These are phyloP conservation scores for Muscicapa striata DNA, from an alignment of 2,797 vertebrate genomes.

Conservation along the genomic window DNA sequence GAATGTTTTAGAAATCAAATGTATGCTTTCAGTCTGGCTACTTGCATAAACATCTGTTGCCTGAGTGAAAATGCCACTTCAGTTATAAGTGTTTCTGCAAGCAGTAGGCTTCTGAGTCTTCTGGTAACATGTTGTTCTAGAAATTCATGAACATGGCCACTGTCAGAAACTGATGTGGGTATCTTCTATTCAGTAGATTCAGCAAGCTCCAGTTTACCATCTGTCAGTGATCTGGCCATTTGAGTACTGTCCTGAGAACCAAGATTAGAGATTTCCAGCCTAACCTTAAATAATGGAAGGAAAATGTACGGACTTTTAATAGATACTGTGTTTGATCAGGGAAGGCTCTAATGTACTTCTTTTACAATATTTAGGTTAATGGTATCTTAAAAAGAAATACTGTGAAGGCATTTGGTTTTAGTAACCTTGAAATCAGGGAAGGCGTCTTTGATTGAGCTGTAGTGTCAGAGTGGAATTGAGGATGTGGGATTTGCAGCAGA, in stretches of 20 bases:
- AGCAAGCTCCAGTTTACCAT: background rate
- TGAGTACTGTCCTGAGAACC: background rate
- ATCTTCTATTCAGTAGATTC: background rate
- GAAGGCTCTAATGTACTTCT: background rate
- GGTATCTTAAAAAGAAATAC: background rate
- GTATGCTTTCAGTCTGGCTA: background rate
- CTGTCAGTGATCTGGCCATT: background rate
- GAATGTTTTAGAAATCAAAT: background rate
- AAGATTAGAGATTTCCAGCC: background rate
- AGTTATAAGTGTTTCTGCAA: background rate
- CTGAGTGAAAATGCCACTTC: background rate
- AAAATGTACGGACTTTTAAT: background rate
- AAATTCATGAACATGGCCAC: background rate
- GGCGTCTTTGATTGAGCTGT: background rate
- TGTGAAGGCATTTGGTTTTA: background rate
- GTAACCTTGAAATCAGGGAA: background rate
- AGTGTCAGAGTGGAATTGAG: background rate
- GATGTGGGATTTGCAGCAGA: background rate
- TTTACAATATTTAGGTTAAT: background rate
- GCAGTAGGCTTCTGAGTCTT: background rate
- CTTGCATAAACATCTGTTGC: background rate
- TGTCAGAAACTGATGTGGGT: background rate
- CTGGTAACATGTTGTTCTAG: background rate
- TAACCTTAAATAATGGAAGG: background rate
- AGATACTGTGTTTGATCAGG: background rate